A percentile compares a stretch with the other conserved stretches of the same genome.
These are phyloP conservation scores for Oncopodura yosiiana DNA, from an alignment of 1,140 invertebrate species.

Conservation along the genomic window DNA sequence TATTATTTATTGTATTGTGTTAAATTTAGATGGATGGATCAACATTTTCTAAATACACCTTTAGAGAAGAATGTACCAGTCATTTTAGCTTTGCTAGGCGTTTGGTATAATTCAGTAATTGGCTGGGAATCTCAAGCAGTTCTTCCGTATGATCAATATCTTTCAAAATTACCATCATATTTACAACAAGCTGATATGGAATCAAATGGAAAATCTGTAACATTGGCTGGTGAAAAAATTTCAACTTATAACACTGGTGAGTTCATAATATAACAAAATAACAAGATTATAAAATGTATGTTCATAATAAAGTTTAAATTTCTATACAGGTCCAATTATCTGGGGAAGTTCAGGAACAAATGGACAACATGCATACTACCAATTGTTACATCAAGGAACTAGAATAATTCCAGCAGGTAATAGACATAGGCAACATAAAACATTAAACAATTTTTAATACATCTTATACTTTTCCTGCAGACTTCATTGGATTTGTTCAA, in stretches of 20 bases:
- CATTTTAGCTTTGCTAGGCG: slow-evolving; percentile 81
- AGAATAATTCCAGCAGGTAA: slow-evolving; percentile 77
- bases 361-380: slow-evolving; percentile 98
- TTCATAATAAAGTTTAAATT: slow-evolving; percentile 64
- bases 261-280: background rate
- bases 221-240: slow-evolving; percentile 18
- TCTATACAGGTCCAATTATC: slow-evolving; percentile 81
- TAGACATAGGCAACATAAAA: background rate
- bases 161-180: slow-evolving; percentile 97
- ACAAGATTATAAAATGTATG: background rate
- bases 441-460: background rate
- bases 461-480: slow-evolving; percentile 1
- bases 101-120: slow-evolving; percentile 96
- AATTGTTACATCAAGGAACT: slow-evolving; percentile 84
- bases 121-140: slow-evolving; percentile 91
- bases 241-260: slow-evolving; percentile 24
- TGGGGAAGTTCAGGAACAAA: slow-evolving; percentile 99
- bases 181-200: slow-evolving; percentile 99
- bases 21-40: slow-evolving; percentile 85
- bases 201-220: slow-evolving; percentile 93
- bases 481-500: slow-evolving; percentile 30
- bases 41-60: slow-evolving; percentile 80
- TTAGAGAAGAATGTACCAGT: slow-evolving; percentile 95
- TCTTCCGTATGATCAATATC: slow-evolving; percentile 95
- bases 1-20: slow-evolving; percentile 11